phyloP scores from a whole-genome alignment of 2,797 vertebrate species.

The Pipistrellus pygmaeus region DNA sequence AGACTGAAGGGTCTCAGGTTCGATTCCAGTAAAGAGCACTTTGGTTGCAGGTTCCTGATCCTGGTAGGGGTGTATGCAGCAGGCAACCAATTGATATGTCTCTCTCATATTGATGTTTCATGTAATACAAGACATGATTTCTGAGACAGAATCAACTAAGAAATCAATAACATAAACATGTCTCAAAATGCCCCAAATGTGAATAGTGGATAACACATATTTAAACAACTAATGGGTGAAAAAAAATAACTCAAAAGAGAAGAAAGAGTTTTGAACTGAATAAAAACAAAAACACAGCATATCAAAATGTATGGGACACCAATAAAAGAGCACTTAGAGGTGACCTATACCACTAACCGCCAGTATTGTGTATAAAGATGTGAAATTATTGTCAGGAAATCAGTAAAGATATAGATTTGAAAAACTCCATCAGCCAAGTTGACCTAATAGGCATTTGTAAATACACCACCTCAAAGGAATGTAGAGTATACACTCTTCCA shows the following conservation, averaged over 20 bases:
- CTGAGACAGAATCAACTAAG: neutral
- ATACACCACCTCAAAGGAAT: neutral
- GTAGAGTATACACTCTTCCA: neutral
- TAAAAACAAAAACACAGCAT: neutral
- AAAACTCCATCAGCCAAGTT: neutral
- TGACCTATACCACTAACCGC: neutral
- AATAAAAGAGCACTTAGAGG: neutral
- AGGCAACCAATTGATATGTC: too few relatives aligned
- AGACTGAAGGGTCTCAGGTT: too few relatives aligned
- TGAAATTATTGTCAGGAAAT: neutral
- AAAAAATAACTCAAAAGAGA: neutral
- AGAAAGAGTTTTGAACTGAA: neutral
- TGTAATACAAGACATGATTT: neutral
- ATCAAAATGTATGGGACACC: neutral
- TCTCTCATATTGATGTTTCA: too few relatives aligned
- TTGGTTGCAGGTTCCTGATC: too few relatives aligned
- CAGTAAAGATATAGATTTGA: neutral
- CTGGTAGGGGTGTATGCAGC: too few relatives aligned
- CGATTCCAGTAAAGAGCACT: too few relatives aligned
- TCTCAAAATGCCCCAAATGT: neutral
- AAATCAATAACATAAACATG: neutral
- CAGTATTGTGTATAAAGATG: neutral
- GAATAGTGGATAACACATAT: neutral
- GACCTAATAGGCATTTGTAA: neutral
- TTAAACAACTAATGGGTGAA: neutral